phyloP scores from a whole-genome alignment of 2,797 vertebrate genomes.

The Falco biarmicus region DNA sequence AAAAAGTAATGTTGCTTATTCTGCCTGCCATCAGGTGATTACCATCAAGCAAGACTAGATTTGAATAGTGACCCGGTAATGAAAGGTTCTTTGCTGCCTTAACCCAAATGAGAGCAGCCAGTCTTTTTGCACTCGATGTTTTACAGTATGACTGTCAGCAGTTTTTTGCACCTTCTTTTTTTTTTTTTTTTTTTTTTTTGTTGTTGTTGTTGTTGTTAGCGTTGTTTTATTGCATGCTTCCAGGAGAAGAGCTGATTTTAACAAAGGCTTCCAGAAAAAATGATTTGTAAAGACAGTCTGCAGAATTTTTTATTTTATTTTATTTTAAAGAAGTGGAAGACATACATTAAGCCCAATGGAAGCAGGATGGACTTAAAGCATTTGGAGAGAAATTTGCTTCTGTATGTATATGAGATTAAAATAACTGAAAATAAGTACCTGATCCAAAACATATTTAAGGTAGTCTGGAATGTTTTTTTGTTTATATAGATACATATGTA shows the following conservation, averaged over 20 bases:
- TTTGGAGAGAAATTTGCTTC: background rate
- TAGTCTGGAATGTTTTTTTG: background rate
- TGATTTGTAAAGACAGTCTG: background rate
- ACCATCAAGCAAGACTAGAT: background rate
- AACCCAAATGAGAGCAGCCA: background rate
- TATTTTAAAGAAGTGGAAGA: background rate
- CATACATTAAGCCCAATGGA: background rate
- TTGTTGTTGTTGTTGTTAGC: too few relatives aligned
- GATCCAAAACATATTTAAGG: background rate
- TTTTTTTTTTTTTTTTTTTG: background rate
- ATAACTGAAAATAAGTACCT: background rate
- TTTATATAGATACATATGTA: background rate
- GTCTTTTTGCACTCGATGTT: background rate
- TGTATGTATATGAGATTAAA: background rate
- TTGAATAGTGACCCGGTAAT: background rate
- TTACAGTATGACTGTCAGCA: background rate
- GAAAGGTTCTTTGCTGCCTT: background rate
- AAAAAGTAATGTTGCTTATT: background rate
- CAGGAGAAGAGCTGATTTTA: constrained; percentile 12
- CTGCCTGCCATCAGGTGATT: background rate
- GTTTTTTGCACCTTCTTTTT: background rate
- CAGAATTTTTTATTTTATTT: background rate
- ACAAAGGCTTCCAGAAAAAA: background rate
- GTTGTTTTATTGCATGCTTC: constrained; percentile 2
- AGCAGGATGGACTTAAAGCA: background rate